phyloP scores from a whole-genome alignment of 2,888 invertebrate genomes.

The Pristionchus fissidentatus region DNA sequence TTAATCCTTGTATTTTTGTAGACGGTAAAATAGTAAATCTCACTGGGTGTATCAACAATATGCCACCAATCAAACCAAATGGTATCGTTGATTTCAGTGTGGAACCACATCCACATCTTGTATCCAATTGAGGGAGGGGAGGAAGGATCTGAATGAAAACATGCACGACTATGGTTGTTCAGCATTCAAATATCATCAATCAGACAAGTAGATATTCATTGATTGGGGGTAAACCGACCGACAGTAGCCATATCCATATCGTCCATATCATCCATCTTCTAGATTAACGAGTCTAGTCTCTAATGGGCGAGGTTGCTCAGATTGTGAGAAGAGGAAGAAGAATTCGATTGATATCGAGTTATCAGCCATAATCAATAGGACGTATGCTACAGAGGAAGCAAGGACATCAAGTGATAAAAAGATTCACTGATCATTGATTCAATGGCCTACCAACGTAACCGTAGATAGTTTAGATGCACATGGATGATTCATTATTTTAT shows the following conservation, averaged over 20 bases:
- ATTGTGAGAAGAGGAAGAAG: background rate
- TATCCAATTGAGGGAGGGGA: conserved; percentile 8
- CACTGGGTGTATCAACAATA: conserved; percentile 65
- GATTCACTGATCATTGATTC: too few relatives aligned
- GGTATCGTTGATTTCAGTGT: conserved; percentile 69
- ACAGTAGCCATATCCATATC: conserved; percentile 17
- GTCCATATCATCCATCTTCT: background rate
- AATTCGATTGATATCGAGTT: conserved; percentile 1
- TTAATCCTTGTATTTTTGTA: background rate
- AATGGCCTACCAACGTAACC: too few relatives aligned
- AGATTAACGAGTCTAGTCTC: background rate
- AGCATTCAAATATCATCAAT: background rate
- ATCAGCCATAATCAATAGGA: conserved; percentile 18
- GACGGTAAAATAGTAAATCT: background rate
- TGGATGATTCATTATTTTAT: too few relatives aligned
- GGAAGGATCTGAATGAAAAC: background rate
- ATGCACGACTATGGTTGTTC: too few relatives aligned
- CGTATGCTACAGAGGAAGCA: background rate
- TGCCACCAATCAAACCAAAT: conserved; percentile 72
- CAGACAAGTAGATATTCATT: background rate
- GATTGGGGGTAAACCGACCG: background rate
- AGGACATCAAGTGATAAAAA: too few relatives aligned
- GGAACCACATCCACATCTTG: conserved; percentile 74
- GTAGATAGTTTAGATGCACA: too few relatives aligned
- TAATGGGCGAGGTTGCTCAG: background rate